Evolutionary conservation across 2,797 vertebrate species (phyloP).

Genomic region (Girardinus metallicus): DNA sequence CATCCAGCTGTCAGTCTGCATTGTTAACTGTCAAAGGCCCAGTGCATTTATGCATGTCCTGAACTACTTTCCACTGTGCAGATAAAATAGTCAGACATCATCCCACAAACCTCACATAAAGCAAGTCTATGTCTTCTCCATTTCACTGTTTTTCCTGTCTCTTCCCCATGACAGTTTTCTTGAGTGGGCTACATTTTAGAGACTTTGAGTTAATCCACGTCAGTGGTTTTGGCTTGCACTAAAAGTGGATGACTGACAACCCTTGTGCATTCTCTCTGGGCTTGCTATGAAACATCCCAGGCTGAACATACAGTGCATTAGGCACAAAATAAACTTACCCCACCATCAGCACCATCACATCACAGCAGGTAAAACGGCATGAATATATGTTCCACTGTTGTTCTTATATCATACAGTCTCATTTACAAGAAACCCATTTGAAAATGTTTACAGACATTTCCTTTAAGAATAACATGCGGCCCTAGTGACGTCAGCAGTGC

Average conservation of each 20-base stretch:
- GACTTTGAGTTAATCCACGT: slow-evolving; percentile 56
- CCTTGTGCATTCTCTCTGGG: slow-evolving; percentile 8
- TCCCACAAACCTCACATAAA: background rate
- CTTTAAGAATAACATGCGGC: background rate
- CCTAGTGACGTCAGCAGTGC: background rate
- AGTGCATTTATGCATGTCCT: slow-evolving; percentile 3
- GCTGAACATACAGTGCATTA: background rate
- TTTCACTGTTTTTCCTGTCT: slow-evolving; percentile 52
- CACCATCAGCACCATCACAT: background rate
- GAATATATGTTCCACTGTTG: background rate
- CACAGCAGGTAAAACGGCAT: slow-evolving; percentile 10
- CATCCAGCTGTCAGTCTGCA: background rate
- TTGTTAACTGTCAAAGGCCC: background rate
- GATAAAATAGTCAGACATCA: slow-evolving; percentile 17
- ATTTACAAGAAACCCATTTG: slow-evolving; percentile 6
- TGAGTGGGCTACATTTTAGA: slow-evolving; percentile 44
- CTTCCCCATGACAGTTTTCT: slow-evolving; percentile 42
- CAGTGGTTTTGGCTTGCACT: slow-evolving; percentile 4
- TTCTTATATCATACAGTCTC: background rate
- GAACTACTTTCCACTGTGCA: slow-evolving; percentile 26
- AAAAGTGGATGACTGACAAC: slow-evolving; percentile 34
- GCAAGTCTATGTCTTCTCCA: slow-evolving; percentile 4
- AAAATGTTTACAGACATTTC: background rate
- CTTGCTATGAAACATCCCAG: slow-evolving; percentile 3
- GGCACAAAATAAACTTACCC: background rate